Percentiles rank a stretch among this genome's conserved stretches.
phyloP scores from a whole-genome alignment of 2,888 invertebrate species.

The Eristalis pertinax region DNA sequence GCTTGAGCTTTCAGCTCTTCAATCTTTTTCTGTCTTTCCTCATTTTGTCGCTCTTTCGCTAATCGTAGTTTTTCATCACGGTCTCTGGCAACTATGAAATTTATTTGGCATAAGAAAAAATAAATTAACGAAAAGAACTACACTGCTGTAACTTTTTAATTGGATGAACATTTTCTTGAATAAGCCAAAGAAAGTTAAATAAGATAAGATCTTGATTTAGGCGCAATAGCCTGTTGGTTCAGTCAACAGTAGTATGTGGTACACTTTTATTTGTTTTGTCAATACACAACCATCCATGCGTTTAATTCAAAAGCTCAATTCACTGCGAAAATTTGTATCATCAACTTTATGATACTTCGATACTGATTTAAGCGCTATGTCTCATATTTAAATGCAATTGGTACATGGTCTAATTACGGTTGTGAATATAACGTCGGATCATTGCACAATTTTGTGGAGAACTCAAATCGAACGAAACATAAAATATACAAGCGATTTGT shows the following conservation, averaged over 20 bases:
- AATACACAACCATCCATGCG: no score
- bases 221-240: background rate
- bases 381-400: no score
- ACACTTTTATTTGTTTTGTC: no score
- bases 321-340: no score
- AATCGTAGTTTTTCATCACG: constrained; percentile 87
- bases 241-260: background rate
- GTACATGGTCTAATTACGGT: no score
- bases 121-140: constrained; percentile 11
- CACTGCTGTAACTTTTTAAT: constrained; percentile 46
- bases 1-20: constrained; percentile 95
- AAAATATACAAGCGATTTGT: no score
- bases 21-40: constrained; percentile 92
- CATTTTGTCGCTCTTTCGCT: constrained; percentile 93
- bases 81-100: constrained; percentile 79
- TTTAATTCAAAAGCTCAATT: no score
- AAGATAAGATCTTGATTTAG: background rate
- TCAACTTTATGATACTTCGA: no score
- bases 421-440: no score
- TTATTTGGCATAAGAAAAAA: constrained; percentile 21
- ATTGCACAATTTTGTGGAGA: no score
- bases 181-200: background rate
- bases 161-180: constrained; percentile 3
- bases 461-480: no score
- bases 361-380: no score